These are phyloP conservation scores for Mythimna impura DNA, from an alignment of 2,888 invertebrate species.

Conservation along the genomic window DNA sequence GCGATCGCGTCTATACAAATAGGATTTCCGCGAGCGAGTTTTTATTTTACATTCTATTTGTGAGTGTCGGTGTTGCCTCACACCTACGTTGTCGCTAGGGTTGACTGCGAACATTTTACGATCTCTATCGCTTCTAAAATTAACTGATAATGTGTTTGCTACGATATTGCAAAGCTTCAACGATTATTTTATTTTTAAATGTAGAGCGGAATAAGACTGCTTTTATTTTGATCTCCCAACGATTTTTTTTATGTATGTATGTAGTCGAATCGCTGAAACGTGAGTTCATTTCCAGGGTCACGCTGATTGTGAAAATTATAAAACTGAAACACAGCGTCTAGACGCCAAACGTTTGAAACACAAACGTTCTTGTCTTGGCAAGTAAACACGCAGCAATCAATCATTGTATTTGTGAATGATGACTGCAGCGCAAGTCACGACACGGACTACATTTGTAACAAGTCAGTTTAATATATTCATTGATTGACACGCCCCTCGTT, in stretches of 20 bases:
- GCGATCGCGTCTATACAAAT: conserved; percentile 69
- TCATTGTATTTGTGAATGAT: conserved; percentile 53
- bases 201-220: conserved; percentile 6
- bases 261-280: conserved; percentile 38
- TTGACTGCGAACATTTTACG: conserved; percentile 34
- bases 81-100: conserved; percentile 60
- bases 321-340: conserved; percentile 50
- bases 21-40: conserved; percentile 80
- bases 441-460: conserved; percentile 37
- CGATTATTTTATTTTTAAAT: conserved; percentile 32
- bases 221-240: conserved; percentile 29
- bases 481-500: conserved; percentile 36
- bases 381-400: conserved; percentile 46
- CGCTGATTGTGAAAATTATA: conserved; percentile 44
- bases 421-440: conserved; percentile 31
- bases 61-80: conserved; percentile 66
- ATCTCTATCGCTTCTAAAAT: conserved; percentile 39
- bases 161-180: conserved; percentile 29
- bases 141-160: conserved; percentile 42
- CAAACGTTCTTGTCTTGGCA: conserved; percentile 53
- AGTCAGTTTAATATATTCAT: conserved; percentile 28
- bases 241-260: conserved; percentile 16
- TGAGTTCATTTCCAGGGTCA: conserved; percentile 48
- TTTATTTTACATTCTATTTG: conserved; percentile 78
- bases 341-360: conserved; percentile 40